phyloP scores from a whole-genome alignment of 2,797 vertebrate genomes.

The Myotis daubentonii region DNA sequence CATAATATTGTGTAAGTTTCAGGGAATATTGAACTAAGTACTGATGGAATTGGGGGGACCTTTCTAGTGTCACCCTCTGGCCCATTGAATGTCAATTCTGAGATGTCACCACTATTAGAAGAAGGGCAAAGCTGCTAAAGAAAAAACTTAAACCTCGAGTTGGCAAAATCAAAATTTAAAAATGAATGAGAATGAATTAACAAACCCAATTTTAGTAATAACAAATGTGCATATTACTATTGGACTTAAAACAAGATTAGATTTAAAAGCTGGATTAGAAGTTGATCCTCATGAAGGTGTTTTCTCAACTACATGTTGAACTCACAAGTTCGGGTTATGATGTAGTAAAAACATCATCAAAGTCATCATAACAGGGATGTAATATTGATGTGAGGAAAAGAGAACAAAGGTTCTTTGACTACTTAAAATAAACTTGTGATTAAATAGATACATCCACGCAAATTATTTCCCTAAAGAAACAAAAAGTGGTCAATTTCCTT shows the following conservation, averaged over 20 bases:
- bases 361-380: neutral
- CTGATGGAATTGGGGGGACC: neutral
- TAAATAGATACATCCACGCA: neutral
- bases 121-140: neutral
- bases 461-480: neutral
- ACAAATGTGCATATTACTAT: rapidly evolving
- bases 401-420: too few relatives aligned
- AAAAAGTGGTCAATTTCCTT: neutral
- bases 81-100: neutral
- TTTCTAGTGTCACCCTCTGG: neutral
- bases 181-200: neutral
- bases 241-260: neutral
- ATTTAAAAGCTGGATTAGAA: neutral
- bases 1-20: neutral
- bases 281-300: neutral
- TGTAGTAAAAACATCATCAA: rapidly evolving
- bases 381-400: neutral
- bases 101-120: neutral
- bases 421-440: neutral
- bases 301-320: rapidly evolving
- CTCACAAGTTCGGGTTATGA: neutral
- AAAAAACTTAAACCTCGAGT: neutral
- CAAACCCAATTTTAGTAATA: neutral
- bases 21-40: too few relatives aligned
- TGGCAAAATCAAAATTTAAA: neutral